Evolutionary conservation across 2,888 invertebrate genomes (phyloP).

Genomic region (Tridacna crocea): DNA sequence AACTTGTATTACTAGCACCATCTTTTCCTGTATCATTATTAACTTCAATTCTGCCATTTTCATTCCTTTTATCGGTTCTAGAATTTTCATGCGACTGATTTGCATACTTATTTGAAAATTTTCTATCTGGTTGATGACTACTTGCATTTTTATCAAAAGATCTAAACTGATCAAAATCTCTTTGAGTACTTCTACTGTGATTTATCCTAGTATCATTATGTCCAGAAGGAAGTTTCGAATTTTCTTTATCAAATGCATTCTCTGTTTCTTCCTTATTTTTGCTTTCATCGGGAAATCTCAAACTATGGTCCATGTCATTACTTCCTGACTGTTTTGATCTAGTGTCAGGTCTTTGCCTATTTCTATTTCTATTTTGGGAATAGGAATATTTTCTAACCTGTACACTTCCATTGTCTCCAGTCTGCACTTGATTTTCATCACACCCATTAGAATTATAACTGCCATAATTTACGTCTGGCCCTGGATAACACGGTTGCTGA

Average conservation of each 20-base stretch:
- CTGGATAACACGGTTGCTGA: neutral
- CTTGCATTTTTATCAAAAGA: neutral
- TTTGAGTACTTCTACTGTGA: neutral
- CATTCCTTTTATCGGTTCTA: neutral
- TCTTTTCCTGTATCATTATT: neutral
- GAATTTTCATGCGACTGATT: neutral
- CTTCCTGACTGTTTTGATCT: neutral
- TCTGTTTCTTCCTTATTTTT: neutral
- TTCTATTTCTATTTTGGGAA: slow-evolving; percentile 57
- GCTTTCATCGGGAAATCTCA: neutral
- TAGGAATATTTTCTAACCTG: slow-evolving; percentile 57
- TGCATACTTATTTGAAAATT: slow-evolving; percentile 15
- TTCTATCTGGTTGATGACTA: neutral
- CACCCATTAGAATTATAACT: neutral
- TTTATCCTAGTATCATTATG: too few species aligned
- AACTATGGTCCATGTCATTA: neutral
- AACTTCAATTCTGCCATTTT: neutral
- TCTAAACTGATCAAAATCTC: neutral
- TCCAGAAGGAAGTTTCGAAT: neutral
- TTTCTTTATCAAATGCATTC: neutral
- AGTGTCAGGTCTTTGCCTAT: slow-evolving; percentile 43
- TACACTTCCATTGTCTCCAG: neutral
- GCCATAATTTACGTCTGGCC: neutral
- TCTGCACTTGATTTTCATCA: neutral
- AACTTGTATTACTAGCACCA: neutral